phyloP scores from a whole-genome alignment of 2,888 invertebrate species.

The Pollenia angustigena region DNA sequence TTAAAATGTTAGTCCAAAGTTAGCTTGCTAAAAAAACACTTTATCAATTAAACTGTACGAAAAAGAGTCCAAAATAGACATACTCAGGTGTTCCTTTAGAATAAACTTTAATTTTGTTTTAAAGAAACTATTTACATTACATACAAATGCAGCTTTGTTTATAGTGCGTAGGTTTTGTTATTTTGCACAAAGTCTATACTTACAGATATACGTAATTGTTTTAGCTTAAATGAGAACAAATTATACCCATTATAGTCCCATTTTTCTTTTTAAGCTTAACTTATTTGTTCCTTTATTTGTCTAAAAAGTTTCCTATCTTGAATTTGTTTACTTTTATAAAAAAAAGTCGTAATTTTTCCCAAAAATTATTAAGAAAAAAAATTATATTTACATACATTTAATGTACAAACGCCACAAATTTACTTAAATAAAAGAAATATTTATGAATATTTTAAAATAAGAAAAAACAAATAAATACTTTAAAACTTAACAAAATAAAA shows the following conservation, averaged over 20 bases:
- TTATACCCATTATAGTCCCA: slow-evolving; percentile 3
- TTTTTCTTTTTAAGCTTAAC: background rate
- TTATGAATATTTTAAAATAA: slow-evolving; percentile 44
- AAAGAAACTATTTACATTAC: background rate
- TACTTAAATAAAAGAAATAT: slow-evolving; percentile 68
- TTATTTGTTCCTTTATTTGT: background rate
- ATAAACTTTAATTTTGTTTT: slow-evolving; percentile 26
- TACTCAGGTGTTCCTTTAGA: slow-evolving; percentile 53
- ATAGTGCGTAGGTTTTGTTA: background rate
- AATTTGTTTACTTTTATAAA: slow-evolving; percentile 8
- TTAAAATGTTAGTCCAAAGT: slow-evolving; percentile 44
- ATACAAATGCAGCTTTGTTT: slow-evolving; percentile 27
- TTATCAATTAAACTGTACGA: slow-evolving; percentile 8
- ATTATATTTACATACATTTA: slow-evolving; percentile 14
- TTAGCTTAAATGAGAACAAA: slow-evolving; percentile 1
- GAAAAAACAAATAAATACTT: slow-evolving; percentile 32
- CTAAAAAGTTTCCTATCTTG: slow-evolving; percentile 43
- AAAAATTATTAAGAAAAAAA: slow-evolving; percentile 14
- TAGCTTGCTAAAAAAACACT: slow-evolving; percentile 42
- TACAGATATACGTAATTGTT: slow-evolving; percentile 23
- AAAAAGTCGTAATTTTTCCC: slow-evolving; percentile 20
- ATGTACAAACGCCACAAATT: slow-evolving; percentile 69
- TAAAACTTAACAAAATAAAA: background rate
- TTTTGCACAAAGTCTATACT: slow-evolving; percentile 34
- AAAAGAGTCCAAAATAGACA: slow-evolving; percentile 45